A percentile compares a stretch with the other conserved stretches of the same genome.
These are phyloP conservation scores for Sycophaga agraensis DNA, from an alignment of 1,140 invertebrate genomes.

Conservation along the genomic window DNA sequence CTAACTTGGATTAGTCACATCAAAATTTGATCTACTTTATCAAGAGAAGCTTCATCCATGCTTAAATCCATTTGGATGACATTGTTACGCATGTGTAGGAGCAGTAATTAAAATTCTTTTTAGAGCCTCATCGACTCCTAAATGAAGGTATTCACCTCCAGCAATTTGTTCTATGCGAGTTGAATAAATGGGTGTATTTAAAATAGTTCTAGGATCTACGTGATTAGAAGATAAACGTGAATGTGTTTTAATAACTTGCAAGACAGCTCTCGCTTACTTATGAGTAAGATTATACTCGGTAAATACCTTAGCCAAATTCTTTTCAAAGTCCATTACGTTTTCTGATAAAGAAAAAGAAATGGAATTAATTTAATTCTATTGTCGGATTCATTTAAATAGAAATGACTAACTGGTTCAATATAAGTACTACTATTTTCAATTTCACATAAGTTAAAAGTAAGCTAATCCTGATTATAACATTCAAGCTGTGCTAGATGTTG, in stretches of 20 bases:
- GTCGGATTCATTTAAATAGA: too few relatives aligned
- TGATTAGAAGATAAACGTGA: background rate
- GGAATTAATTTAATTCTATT: too few relatives aligned
- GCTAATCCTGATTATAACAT: too few relatives aligned
- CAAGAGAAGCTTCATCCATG: conserved; percentile 29
- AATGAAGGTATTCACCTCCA: background rate
- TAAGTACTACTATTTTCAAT: too few relatives aligned
- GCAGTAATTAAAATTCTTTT: background rate
- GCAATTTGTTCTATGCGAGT: background rate
- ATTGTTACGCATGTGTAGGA: background rate
- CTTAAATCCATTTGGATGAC: conserved; percentile 32
- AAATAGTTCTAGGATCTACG: background rate
- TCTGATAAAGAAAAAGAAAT: too few relatives aligned
- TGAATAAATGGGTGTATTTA: background rate
- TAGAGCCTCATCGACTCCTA: background rate
- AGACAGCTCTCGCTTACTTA: background rate
- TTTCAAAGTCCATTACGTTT: background rate
- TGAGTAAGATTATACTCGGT: background rate
- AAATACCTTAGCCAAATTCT: background rate
- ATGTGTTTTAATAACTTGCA: background rate
- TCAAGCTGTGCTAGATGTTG: too few relatives aligned
- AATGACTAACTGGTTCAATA: too few relatives aligned
- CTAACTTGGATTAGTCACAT: conserved; percentile 36
- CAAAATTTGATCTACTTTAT: conserved; percentile 16
- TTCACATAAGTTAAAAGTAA: too few relatives aligned